These are phyloP conservation scores for Rallus limicola DNA, from an alignment of 2,113 vertebrate species.

Conservation along the genomic window DNA sequence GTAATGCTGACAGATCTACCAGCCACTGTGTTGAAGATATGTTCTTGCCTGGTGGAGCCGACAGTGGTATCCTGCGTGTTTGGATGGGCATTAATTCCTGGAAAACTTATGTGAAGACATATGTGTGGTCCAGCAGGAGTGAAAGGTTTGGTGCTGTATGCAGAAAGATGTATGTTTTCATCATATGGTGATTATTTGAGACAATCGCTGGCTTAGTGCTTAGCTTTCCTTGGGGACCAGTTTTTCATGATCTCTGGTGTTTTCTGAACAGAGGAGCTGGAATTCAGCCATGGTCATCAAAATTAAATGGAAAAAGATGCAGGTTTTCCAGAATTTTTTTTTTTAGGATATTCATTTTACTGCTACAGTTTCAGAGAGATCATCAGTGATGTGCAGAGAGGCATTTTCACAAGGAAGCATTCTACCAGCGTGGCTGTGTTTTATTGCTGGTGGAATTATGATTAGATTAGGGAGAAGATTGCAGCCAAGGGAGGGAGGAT, in stretches of 20 bases:
- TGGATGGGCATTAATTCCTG: background rate
- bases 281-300: background rate
- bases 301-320: conserved; percentile 15
- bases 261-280: conserved; percentile 33
- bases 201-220: conserved; percentile 22
- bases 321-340: background rate
- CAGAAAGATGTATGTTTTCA: background rate
- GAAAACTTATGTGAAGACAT: background rate
- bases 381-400: background rate
- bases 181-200: conserved; percentile 23
- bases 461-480: background rate
- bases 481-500: background rate
- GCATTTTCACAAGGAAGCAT: background rate
- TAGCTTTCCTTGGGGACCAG: conserved; percentile 8
- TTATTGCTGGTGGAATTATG: conserved; percentile 15
- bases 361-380: background rate
- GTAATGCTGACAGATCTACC: conserved; percentile 32
- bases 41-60: conserved; percentile 3
- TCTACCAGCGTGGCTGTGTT: background rate
- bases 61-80: background rate
- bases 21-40: background rate
- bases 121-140: conserved; percentile 49
- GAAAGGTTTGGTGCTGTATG: conserved; percentile 14
- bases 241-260: conserved; percentile 19
- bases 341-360: background rate